Percentiles rank a stretch among this genome's conserved stretches.
Conservation (phyloP, 2,797 vertebrate genomes). For the Anniella stebbinsi region DNA sequence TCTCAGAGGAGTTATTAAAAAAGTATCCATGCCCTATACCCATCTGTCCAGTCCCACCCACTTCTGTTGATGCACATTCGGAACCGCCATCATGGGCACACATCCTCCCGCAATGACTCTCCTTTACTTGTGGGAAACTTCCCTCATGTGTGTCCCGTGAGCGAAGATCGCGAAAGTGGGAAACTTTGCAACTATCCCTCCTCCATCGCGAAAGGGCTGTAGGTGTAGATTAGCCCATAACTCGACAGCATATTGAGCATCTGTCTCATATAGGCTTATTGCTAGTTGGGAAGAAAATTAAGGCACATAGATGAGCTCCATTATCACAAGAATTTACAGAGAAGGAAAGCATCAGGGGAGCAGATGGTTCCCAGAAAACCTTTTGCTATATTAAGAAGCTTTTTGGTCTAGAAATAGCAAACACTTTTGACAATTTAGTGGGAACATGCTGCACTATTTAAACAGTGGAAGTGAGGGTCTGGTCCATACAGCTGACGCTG, state of each 20-base stretch:
- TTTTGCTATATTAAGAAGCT: constrained; percentile 3
- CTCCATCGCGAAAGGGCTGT: no score
- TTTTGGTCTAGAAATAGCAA: constrained; percentile 7
- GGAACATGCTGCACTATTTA: constrained; percentile 5
- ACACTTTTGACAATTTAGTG: background rate
- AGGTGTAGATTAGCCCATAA: no score
- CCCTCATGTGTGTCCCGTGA: no score
- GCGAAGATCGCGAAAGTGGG: no score
- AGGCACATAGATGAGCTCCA: background rate
- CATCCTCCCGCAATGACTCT: no score
- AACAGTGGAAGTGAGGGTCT: background rate
- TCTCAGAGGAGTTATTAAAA: no score
- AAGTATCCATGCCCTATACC: no score
- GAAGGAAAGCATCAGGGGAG: background rate
- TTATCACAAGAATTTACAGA: background rate
- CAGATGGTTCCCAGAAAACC: constrained; percentile 3
- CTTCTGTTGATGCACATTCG: no score
- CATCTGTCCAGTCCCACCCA: no score
- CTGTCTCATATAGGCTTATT: background rate
- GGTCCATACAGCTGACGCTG: background rate
- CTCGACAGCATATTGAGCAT: background rate
- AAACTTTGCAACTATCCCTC: no score
- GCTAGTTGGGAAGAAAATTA: background rate
- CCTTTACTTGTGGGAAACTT: no score
- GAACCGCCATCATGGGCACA: no score